These are phyloP conservation scores for Drosophila murphyi DNA, from an alignment of 1,140 invertebrate genomes.

Conservation along the genomic window DNA sequence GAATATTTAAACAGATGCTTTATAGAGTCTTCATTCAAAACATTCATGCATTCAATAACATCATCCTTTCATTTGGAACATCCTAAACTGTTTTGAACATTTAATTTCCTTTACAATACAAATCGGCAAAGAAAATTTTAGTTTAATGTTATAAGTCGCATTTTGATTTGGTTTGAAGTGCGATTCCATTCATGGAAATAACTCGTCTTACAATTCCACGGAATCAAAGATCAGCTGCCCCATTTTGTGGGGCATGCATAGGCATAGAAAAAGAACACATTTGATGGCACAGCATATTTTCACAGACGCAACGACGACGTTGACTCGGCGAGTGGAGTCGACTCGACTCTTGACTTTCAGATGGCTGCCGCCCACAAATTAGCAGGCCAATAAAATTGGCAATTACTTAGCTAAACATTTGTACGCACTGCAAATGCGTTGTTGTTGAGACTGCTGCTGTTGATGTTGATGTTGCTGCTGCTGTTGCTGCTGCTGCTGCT, in stretches of 20 bases:
- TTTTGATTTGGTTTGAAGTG: conserved; percentile 32
- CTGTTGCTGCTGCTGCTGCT: conserved; percentile 26
- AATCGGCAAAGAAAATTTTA: background rate
- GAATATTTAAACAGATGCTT: too few relatives aligned
- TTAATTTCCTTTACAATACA: too few relatives aligned
- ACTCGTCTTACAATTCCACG: conserved; percentile 27
- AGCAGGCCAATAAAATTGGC: conserved; percentile 70
- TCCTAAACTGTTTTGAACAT: too few relatives aligned
- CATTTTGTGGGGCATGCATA: background rate
- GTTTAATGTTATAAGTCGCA: background rate
- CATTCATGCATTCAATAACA: too few relatives aligned
- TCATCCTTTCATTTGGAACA: too few relatives aligned
- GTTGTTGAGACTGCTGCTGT: conserved; percentile 1
- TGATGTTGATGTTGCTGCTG: conserved; percentile 38
- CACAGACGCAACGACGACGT: background rate
- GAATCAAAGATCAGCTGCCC: conserved; percentile 37
- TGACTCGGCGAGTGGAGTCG: background rate
- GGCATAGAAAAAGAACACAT: background rate
- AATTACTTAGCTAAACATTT: conserved; percentile 79
- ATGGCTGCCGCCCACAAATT: conserved; percentile 65
- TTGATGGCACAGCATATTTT: conserved; percentile 12
- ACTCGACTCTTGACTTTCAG: conserved; percentile 32
- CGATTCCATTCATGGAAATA: conserved; percentile 44
- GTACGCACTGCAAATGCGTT: conserved; percentile 59
- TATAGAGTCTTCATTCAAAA: too few relatives aligned